Percentiles rank a stretch among this genome's conserved stretches.
These are phyloP conservation scores for Choreutis nemorana DNA, from an alignment of 2,888 invertebrate genomes.

Conservation along the genomic window DNA sequence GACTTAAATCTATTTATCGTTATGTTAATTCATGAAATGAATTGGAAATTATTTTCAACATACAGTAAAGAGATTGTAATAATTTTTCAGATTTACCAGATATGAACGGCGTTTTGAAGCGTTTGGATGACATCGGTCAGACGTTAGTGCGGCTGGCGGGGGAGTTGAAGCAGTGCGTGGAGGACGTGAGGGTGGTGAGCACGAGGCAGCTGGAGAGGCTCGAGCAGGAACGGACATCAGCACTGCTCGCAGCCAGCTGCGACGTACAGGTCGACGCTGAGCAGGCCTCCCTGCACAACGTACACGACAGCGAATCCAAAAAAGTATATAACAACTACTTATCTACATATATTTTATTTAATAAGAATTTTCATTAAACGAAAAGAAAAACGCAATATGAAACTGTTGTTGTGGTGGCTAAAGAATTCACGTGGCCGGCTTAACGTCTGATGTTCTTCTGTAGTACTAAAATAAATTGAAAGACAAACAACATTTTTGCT, in stretches of 20 bases:
- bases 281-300: constrained; percentile 41
- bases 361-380: no score
- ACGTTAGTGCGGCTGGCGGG: constrained; percentile 72
- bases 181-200: constrained; percentile 75
- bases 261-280: constrained; percentile 70
- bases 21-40: no score
- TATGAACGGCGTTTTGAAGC: constrained; percentile 61
- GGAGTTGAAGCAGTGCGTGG: constrained; percentile 76
- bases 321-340: no score
- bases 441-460: no score
- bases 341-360: no score
- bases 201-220: constrained; percentile 70
- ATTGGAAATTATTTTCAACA: not conserved
- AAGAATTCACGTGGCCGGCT: no score
- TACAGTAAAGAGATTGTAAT: no score
- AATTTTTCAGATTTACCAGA: constrained; percentile 35
- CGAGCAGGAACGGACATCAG: constrained; percentile 71
- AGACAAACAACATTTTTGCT: no score
- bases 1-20: no score
- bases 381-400: no score
- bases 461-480: no score
- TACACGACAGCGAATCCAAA: constrained; percentile 73
- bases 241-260: constrained; percentile 72
- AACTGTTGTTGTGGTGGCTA: no score
- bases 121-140: constrained; percentile 74